Base-by-base conservation (phyloP, 2,113 vertebrate genomes). In the Engraulis encrasicolus region DNA sequence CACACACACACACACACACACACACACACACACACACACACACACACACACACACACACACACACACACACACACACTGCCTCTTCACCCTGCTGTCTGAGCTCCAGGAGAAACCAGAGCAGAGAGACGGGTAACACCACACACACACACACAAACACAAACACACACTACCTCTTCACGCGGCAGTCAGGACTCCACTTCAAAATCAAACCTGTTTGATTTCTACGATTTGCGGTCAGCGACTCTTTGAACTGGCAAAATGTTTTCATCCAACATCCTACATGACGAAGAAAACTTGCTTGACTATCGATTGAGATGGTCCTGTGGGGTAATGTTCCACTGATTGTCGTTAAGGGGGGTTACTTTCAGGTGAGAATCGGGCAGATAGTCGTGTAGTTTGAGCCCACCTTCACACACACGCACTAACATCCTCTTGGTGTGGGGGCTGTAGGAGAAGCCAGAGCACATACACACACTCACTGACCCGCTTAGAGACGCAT, bases 301-400 rank as follows among this genome's bases (percentile, higher is more conserved):
- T n/a, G n/a, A n/a, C n/a, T n/a, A n/a, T n/a, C n/a, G n/a, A n/a
- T n/a, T n/a, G n/a, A n/a, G n/a, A n/a, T n/a, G n/a, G n/a, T n/a
- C n/a, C n/a, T n/a, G n/a, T n/a, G n/a, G n/a, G n/a, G n/a, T n/a
- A n/a, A n/a, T n/a, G n/a, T n/a, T n/a, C n/a, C n/a, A n/a, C n/a
- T n/a, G n/a, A n/a, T n/a, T n/a, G n/a, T n/a, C n/a, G n/a, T n/a
- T n/a, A n/a, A n/a, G n/a, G n/a, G n/a, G n/a, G n/a, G n/a, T n/a
- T n/a, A n/a, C 95, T 99, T 99, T 80, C 97, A 97, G 90, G 97
- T 97, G 93, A 97, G 96, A 27, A 96, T 96, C 0, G 98, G 98
- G 91, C 96, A 98, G 91, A 96, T 96, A 84, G 97, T 97, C 0
- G 97, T 97, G 98, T 97, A 86, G 92, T 96, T 31, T 48, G 14